These are phyloP conservation scores for Rhinolophus ferrumequinum DNA, from an alignment of 2,113 vertebrate genomes.

Conservation along the genomic window DNA sequence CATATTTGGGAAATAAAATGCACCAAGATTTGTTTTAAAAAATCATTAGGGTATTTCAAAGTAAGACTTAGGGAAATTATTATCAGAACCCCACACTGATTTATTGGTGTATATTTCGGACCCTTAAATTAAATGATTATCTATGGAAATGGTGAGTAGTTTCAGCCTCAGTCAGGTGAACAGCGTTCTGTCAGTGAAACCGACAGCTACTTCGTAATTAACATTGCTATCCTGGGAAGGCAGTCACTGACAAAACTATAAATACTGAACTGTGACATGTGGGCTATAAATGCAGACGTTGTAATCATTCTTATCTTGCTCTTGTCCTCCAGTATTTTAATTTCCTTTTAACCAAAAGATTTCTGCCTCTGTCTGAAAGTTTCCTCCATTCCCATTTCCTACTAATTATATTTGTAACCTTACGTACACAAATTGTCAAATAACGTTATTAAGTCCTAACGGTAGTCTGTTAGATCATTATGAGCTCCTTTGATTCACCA, in stretches of 20 bases:
- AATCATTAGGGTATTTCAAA: slow-evolving; percentile 40
- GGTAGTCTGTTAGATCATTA: neutral
- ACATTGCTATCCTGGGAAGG: slow-evolving; percentile 58
- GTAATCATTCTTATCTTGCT: slow-evolving; percentile 53
- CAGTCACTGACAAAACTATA: slow-evolving; percentile 60
- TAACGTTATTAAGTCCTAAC: neutral
- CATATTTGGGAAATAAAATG: slow-evolving; percentile 25
- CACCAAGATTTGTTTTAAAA: neutral
- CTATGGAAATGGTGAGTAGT: slow-evolving; percentile 23
- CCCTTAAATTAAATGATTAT: slow-evolving; percentile 15
- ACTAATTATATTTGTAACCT: neutral
- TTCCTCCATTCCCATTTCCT: neutral
- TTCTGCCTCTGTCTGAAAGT: neutral
- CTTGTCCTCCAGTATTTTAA: slow-evolving; percentile 38
- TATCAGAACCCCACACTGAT: slow-evolving; percentile 31
- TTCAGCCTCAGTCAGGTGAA: slow-evolving; percentile 59
- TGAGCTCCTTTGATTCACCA: neutral
- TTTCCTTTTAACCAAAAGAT: slow-evolving; percentile 46
- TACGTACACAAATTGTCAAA: neutral
- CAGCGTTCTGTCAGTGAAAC: neutral
- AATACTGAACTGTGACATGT: slow-evolving; percentile 60
- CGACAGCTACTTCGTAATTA: slow-evolving; percentile 47
- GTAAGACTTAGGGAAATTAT: slow-evolving; percentile 39
- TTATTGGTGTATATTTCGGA: neutral
- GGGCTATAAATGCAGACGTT: slow-evolving; percentile 59